Conservation (phyloP, 2,888 invertebrate species). For the Lordiphosa fenestrarum region DNA sequence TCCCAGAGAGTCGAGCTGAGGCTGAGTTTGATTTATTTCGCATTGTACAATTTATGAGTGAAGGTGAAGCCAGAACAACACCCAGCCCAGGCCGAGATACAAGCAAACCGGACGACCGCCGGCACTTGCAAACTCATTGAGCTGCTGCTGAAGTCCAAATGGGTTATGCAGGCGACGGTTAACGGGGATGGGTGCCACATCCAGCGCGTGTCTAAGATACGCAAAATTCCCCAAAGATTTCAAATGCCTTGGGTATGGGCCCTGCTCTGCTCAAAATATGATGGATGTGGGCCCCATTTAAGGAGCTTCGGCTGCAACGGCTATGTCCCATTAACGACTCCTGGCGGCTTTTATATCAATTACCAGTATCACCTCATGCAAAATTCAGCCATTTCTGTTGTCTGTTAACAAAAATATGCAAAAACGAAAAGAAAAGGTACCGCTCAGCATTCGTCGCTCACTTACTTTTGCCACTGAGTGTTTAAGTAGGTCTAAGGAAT, state of each 20-base stretch:
- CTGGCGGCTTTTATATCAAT: constrained; percentile 58
- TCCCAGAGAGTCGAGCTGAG: constrained; percentile 33
- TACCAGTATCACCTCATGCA: constrained; percentile 47
- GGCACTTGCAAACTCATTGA: constrained; percentile 54
- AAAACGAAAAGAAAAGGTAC: constrained; percentile 5
- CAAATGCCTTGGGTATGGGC: constrained; percentile 35
- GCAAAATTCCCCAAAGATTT: constrained; percentile 65
- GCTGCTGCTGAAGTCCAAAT: constrained; percentile 30
- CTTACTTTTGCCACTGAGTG: constrained; percentile 19
- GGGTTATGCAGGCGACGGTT: constrained; percentile 29
- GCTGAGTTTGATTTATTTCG: constrained; percentile 75
- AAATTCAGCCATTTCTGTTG: constrained; percentile 27
- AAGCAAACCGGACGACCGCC: constrained; percentile 15
- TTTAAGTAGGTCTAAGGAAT: background rate
- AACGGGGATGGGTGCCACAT: constrained; percentile 23
- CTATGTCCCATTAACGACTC: constrained; percentile 34
- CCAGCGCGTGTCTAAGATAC: constrained; percentile 53
- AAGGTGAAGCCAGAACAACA: constrained; percentile 55
- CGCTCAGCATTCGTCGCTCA: constrained; percentile 14
- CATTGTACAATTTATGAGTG: constrained; percentile 72
- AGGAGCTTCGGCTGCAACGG: background rate
- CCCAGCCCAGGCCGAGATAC: constrained; percentile 3
- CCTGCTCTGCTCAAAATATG: constrained; percentile 24
- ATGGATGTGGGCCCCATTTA: constrained; percentile 30
- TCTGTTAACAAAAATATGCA: constrained; percentile 3